Evolutionary conservation across 2,113 vertebrate genomes (phyloP).

Genomic region (Sinocyclocheilus grahami): DNA sequence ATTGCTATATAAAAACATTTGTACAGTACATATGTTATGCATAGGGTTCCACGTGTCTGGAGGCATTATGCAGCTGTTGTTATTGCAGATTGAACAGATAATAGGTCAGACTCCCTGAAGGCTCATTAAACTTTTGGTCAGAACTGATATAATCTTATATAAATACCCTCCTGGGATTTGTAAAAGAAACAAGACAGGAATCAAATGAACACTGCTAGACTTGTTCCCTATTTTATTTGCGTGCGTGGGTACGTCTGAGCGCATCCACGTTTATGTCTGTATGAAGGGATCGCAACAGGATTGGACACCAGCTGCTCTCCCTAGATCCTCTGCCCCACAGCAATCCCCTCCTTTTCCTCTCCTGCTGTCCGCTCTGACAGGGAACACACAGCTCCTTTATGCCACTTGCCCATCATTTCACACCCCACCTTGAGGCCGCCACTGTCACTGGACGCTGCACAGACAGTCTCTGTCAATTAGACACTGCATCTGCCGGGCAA

Average conservation of each 20-base stretch:
- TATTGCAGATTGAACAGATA: slow-evolving; percentile 68
- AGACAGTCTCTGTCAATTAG: slow-evolving; percentile 57
- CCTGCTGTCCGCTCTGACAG: slow-evolving; percentile 69
- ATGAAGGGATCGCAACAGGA: slow-evolving; percentile 68
- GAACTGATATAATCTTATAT: slow-evolving; percentile 73
- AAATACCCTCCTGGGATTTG: slow-evolving; percentile 69
- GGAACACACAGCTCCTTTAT: slow-evolving; percentile 74
- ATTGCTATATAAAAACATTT: neutral
- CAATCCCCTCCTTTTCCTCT: slow-evolving; percentile 52
- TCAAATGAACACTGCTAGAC: slow-evolving; percentile 56
- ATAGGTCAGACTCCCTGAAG: slow-evolving; percentile 67
- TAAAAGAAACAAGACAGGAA: slow-evolving; percentile 54
- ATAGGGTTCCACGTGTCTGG: neutral
- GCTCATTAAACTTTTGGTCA: slow-evolving; percentile 75
- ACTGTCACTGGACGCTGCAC: slow-evolving; percentile 50
- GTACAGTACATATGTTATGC: neutral
- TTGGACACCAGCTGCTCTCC: slow-evolving; percentile 74
- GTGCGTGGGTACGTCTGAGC: slow-evolving; percentile 40
- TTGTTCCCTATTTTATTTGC: slow-evolving; percentile 50
- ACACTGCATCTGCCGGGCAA: slow-evolving; percentile 69
- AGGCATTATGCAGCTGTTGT: slow-evolving; percentile 66
- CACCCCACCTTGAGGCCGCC: slow-evolving; percentile 70
- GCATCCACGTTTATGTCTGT: slow-evolving; percentile 16
- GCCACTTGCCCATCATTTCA: slow-evolving; percentile 74
- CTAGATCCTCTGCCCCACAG: slow-evolving; percentile 31